These are phyloP conservation scores for Mycalesis mineus DNA, from an alignment of 2,888 invertebrate genomes.

Conservation along the genomic window DNA sequence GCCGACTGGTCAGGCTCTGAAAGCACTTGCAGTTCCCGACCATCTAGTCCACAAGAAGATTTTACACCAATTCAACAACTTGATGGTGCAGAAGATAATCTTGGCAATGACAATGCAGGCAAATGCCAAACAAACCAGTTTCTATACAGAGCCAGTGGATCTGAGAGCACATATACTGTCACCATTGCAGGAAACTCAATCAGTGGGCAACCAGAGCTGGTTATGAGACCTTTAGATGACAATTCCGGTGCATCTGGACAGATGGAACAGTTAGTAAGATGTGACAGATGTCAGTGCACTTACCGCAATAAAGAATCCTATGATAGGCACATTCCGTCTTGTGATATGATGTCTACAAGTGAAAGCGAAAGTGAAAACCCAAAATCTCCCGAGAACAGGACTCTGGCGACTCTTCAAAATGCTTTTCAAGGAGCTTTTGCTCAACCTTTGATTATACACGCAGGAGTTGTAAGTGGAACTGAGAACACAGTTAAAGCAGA, in stretches of 20 bases:
- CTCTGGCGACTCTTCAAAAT: constrained; percentile 70
- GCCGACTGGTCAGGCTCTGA: constrained; percentile 82
- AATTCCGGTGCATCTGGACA: constrained; percentile 58
- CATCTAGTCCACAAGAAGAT: constrained; percentile 62
- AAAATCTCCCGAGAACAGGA: constrained; percentile 74
- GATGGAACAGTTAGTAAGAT: constrained; percentile 87
- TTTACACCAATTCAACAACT: constrained; percentile 80
- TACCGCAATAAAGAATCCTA: constrained; percentile 90
- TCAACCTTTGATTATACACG: constrained; percentile 72
- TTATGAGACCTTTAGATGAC: constrained; percentile 68
- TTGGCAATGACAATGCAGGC: constrained; percentile 51
- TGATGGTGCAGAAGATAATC: constrained; percentile 83
- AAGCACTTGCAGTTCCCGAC: constrained; percentile 69
- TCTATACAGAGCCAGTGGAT: constrained; percentile 68
- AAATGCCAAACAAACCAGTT: constrained; percentile 65
- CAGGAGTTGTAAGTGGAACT: constrained; percentile 66
- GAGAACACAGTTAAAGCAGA: constrained; percentile 73
- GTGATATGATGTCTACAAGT: constrained; percentile 87
- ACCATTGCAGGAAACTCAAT: constrained; percentile 74
- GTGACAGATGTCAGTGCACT: constrained; percentile 91
- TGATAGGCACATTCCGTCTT: constrained; percentile 86
- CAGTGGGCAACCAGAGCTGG: constrained; percentile 68
- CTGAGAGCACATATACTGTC: constrained; percentile 69
- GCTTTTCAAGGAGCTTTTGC: constrained; percentile 74
- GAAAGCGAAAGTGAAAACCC: constrained; percentile 89